These are phyloP conservation scores for Numida meleagris DNA, from an alignment of 2,113 vertebrate species.

Conservation along the genomic window DNA sequence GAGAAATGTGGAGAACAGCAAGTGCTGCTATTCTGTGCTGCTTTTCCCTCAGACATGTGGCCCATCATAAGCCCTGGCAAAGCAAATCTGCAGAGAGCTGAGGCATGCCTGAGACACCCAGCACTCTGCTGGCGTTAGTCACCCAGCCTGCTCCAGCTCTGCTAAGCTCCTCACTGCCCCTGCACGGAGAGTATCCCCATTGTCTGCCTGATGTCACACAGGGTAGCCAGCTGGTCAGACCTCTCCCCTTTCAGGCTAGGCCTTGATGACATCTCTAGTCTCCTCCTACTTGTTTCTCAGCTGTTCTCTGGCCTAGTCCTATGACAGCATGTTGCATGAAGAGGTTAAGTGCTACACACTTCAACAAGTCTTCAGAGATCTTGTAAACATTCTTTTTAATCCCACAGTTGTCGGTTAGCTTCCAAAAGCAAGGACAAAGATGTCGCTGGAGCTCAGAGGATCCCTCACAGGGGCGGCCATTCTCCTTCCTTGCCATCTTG, in stretches of 20 bases:
- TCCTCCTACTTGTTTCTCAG: neutral
- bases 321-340: neutral
- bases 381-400: neutral
- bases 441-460: neutral
- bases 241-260: neutral
- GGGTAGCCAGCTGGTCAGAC: neutral
- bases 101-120: neutral
- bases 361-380: neutral
- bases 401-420: neutral
- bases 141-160: rapidly evolving
- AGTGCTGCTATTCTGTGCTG: neutral
- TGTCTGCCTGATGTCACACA: neutral
- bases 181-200: rapidly evolving
- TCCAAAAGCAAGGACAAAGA: neutral
- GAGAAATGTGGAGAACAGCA: neutral
- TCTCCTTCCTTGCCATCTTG: neutral
- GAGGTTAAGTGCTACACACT: neutral
- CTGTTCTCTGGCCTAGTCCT: neutral
- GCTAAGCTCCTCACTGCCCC: rapidly evolving
- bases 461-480: neutral
- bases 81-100: neutral
- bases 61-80: neutral
- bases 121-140: neutral
- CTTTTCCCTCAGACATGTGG: rapidly evolving
- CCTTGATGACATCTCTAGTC: neutral